Evolutionary conservation across 2,888 invertebrate species (phyloP), one percentile per base, ranked within the genome.

Genomic region (Zelleria hepariella): DNA sequence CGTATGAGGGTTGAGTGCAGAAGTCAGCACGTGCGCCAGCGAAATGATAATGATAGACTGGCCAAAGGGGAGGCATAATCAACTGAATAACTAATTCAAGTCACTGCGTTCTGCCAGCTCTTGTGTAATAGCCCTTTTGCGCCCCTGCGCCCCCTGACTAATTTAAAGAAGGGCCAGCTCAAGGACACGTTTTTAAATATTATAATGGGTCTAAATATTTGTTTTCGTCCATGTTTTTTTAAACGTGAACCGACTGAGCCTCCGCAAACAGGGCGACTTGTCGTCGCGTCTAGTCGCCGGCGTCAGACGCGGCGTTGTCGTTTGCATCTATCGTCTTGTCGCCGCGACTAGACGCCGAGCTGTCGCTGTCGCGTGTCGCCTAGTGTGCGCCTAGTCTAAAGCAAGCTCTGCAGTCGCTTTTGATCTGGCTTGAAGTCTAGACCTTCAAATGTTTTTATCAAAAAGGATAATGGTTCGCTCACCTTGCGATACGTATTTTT

Each of bases 1-100:
- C 69, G 68, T 67, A 74, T 65, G 77, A 79, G 87, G 84, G 83
- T 74, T 67, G 68, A 65, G 65, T 71, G 72, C 72, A 71, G 72
- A 74, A 73, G 75, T 66, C 76, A 82, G 78, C 88, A 87, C 88
- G 88, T 86, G 88, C 81, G 70, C 68, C 68, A 67, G 76, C 75
- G 78, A 82, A 84, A 84, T 76, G 85, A 78, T 86, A 87, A 87
- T 86, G 84, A 86, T 84, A 84, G 82, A 87, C 84, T 86, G 76
- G 82, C 82, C 77, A 68, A 70, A 80, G 86, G 86, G 85, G 86
- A 78, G 75, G 75, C 71, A 78, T 82, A 82, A 82, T 82, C 82
- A 84, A 85, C 84, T 82, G 83, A 83, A 88, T 87, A 80, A 86
- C 88, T 86, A 87, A 88, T 88, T 86, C 82, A 82, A 83, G 80